Percentiles rank a stretch among this genome's conserved stretches.
Evolutionary conservation across 92 coral and sea anemone species (phyloP).

Genomic region (Siderastrea siderea): DNA sequence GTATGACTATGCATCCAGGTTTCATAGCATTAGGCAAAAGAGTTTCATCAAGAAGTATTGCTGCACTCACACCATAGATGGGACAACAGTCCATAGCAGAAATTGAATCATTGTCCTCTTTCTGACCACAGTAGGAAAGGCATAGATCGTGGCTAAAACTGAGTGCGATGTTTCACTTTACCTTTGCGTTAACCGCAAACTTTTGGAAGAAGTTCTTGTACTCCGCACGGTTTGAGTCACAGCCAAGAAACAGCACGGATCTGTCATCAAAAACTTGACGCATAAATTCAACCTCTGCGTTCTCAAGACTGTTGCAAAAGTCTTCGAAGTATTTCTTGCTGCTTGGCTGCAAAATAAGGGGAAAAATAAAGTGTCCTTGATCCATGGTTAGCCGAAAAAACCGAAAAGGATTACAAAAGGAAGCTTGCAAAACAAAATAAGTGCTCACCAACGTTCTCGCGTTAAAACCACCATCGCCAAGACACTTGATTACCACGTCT

Average conservation of each 20-base stretch:
- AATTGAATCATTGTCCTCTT: no score
- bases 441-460: conserved; percentile 58
- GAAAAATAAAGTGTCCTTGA: not conserved
- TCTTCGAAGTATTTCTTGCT: conserved; percentile 56
- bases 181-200: conserved; percentile 70
- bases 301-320: conserved; percentile 56
- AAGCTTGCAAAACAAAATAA: not conserved
- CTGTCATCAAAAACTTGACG: conserved; percentile 58
- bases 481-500: conserved; percentile 66
- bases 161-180: not conserved
- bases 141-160: no score
- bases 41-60: no score
- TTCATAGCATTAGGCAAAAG: no score
- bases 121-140: no score
- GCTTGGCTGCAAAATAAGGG: conserved; percentile 29
- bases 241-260: conserved; percentile 72
- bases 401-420: no score
- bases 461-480: conserved; percentile 71
- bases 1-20: no score
- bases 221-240: conserved; percentile 46
- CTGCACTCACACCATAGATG: no score
- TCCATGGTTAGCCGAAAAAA: not conserved
- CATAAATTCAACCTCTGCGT: conserved; percentile 53
- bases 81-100: no score
- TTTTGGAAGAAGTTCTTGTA: conserved; percentile 59